Conservation (phyloP, 2,113 vertebrate species). For the Elgaria multicarinata region DNA sequence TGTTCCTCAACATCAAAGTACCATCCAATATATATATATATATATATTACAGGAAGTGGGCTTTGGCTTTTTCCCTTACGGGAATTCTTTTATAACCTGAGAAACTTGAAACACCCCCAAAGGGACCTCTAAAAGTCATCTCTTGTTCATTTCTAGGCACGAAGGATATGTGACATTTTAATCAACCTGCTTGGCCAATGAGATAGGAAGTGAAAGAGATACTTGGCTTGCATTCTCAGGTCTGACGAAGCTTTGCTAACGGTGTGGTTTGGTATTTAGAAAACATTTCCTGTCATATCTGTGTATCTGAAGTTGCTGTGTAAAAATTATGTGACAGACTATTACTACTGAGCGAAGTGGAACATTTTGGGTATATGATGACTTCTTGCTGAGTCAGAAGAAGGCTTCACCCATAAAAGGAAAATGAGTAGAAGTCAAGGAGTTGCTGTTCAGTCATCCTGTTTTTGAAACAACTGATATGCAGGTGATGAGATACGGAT, state of each 20-base stretch:
- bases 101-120: neutral
- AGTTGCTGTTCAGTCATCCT: neutral
- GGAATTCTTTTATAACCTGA: constrained; percentile 6
- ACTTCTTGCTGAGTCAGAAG: neutral
- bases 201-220: neutral
- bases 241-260: neutral
- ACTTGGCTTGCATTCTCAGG: neutral
- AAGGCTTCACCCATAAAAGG: too few relatives aligned
- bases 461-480: too few relatives aligned
- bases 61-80: constrained; percentile 42
- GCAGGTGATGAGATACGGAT: too few relatives aligned
- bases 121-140: neutral
- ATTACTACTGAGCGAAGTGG: neutral
- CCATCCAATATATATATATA: constrained; percentile 16
- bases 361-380: neutral
- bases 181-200: neutral
- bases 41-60: constrained; percentile 71
- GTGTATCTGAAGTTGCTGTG: neutral
- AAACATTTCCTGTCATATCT: neutral
- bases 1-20: constrained; percentile 3
- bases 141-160: neutral
- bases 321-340: neutral
- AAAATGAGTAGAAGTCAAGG: neutral
- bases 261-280: neutral
- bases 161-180: neutral